Conservation (phyloP, 2,888 invertebrate species). For the Amiota mariae region DNA sequence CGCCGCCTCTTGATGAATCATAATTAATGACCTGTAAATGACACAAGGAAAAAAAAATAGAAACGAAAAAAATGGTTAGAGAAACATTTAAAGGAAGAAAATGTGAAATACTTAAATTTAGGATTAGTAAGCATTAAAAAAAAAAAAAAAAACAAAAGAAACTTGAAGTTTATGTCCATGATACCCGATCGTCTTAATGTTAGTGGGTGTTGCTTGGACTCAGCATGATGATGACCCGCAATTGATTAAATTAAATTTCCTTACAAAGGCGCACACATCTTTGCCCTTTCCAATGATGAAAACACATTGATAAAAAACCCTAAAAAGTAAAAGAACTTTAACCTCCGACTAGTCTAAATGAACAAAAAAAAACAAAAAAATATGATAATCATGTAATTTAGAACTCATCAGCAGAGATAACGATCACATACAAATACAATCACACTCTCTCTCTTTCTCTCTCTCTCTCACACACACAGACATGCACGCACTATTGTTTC, state of each 20-base stretch:
- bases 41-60: conserved; percentile 41
- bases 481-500: background rate
- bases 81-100: conserved; percentile 31
- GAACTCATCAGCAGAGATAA: conserved; percentile 9
- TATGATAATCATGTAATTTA: conserved; percentile 28
- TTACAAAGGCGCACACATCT: background rate
- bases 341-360: background rate
- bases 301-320: background rate
- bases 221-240: background rate
- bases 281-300: background rate
- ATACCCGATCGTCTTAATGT: background rate
- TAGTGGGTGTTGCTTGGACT: background rate
- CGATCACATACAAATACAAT: background rate
- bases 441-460: background rate
- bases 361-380: conserved; percentile 19
- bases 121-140: conserved; percentile 37
- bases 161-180: background rate
- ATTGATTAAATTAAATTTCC: conserved; percentile 10
- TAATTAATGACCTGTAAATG: conserved; percentile 82
- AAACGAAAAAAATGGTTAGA: conserved; percentile 13
- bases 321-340: background rate
- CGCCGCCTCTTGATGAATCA: conserved; percentile 85
- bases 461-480: background rate
- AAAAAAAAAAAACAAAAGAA: background rate
- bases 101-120: conserved; percentile 37